Conservation (phyloP, 2,888 invertebrate genomes). For the Tholera decimalis region DNA sequence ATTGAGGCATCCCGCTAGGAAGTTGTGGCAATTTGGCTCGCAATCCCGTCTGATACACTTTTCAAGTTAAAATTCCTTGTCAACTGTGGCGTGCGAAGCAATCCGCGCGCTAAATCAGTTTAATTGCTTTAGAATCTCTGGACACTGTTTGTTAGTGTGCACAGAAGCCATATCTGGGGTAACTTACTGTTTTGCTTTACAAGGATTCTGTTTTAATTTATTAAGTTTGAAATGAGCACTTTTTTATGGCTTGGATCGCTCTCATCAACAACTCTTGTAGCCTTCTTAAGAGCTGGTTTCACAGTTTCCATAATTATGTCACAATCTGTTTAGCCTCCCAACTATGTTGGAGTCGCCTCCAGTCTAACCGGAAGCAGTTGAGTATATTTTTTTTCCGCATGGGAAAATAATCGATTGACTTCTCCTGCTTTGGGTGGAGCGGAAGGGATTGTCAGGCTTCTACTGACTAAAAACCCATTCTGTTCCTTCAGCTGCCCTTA, state of each 20-base stretch:
- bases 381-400: too few species aligned
- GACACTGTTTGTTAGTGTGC: slow-evolving; percentile 70
- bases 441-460: too few species aligned
- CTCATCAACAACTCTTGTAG: background rate
- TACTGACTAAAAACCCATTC: too few species aligned
- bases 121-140: slow-evolving; percentile 80
- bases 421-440: too few species aligned
- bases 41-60: slow-evolving; percentile 70
- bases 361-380: too few species aligned
- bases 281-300: background rate
- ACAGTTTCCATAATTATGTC: background rate
- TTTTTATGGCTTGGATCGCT: background rate
- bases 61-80: slow-evolving; percentile 75
- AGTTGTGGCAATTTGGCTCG: slow-evolving; percentile 67
- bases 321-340: too few species aligned
- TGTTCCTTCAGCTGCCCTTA: too few species aligned
- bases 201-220: slow-evolving; percentile 2
- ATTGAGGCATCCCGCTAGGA: slow-evolving; percentile 51
- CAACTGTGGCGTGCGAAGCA: slow-evolving; percentile 68
- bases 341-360: too few species aligned
- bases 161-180: slow-evolving; percentile 52
- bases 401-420: too few species aligned
- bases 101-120: slow-evolving; percentile 80
- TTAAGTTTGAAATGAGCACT: background rate
- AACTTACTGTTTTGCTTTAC: slow-evolving; percentile 29